Base-by-base conservation (phyloP, 2,797 vertebrate genomes). In the Streptopelia turtur region DNA sequence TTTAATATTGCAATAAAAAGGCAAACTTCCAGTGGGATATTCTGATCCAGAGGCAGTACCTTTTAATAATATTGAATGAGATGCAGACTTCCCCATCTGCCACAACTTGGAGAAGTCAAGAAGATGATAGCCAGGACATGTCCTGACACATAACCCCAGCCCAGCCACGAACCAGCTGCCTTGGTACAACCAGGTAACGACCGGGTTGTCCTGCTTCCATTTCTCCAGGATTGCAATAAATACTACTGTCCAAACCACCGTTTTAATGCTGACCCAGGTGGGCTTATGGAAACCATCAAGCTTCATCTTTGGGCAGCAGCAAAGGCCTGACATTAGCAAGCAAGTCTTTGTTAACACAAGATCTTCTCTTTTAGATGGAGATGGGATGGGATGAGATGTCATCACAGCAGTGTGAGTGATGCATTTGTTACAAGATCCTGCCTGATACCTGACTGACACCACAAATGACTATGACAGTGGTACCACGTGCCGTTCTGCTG, bases 391-490 rank as follows among this genome's bases (percentile, higher is more conserved):
- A 68, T n/a, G n/a, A 56, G 28, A 24, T 33, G 13, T 69, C 52
- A 65, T 27, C 30, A 60, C 56, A 70, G 49, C 57, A 57, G 13
- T 4, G n/a, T 7, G 18, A 52, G 20, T 16, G 78, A 76, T 25
- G 49, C 33, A 5, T 60, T 71, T 71, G 23, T 82, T 80, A 61
- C 28, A 5, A 80, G 75, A 55, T 13, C 20, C 57, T 47, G 4
- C 45, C 20, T 23, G 23, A 11, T 63, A 33, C 53, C 81, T 70
- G 60, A n/a, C 31, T 28, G 75, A 47, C 33, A 49, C 1, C 64
- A 60, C 27, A 63, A 28, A 47, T 20, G 15, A 50, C 20, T n/a
- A 0, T 7, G 13, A 47, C 5, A 35, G 37, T 1, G 1, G 1
- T 21, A 6, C 22, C 2, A 50, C 82, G 37, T 3, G 2, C 69